Conservation (phyloP, 2,113 vertebrate species). For the Centropristis striata region DNA sequence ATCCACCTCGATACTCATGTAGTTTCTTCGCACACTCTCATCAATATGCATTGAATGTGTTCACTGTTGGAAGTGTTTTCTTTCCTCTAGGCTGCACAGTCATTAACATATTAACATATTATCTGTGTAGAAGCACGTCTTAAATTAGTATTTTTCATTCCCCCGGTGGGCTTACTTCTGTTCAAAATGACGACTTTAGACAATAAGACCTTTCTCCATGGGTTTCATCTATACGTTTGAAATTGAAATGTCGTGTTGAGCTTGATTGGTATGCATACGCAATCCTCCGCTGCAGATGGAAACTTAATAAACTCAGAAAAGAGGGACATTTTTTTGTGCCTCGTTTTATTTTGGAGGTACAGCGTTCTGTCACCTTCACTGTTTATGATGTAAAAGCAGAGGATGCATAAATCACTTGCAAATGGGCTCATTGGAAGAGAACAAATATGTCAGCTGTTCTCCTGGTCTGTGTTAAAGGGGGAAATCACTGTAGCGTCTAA, state of each 20-base stretch:
- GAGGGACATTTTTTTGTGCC: not conserved
- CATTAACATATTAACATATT: conserved; percentile 51
- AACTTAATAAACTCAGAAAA: conserved; percentile 40
- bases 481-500: conserved; percentile 49
- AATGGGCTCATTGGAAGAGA: conserved; percentile 61
- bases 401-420: conserved; percentile 47
- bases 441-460: conserved; percentile 62
- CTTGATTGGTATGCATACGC: conserved; percentile 9
- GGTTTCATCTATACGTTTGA: not conserved
- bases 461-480: conserved; percentile 43
- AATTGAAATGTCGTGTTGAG: conserved; percentile 27
- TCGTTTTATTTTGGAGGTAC: conserved; percentile 4
- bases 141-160: conserved; percentile 22
- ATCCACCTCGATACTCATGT: not conserved
- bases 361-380: conserved; percentile 42
- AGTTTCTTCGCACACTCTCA: not conserved
- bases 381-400: conserved; percentile 20
- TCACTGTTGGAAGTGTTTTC: conserved; percentile 32
- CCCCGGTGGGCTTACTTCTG: not conserved
- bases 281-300: not conserved
- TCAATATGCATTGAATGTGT: conserved; percentile 33
- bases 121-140: conserved; percentile 9
- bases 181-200: conserved; percentile 13
- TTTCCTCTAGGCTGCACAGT: conserved; percentile 41
- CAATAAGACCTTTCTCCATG: conserved; percentile 7